Evolutionary conservation across 92 coral and sea anemone genomes (phyloP).

Genomic region (Zoanthus sansibaricus): DNA sequence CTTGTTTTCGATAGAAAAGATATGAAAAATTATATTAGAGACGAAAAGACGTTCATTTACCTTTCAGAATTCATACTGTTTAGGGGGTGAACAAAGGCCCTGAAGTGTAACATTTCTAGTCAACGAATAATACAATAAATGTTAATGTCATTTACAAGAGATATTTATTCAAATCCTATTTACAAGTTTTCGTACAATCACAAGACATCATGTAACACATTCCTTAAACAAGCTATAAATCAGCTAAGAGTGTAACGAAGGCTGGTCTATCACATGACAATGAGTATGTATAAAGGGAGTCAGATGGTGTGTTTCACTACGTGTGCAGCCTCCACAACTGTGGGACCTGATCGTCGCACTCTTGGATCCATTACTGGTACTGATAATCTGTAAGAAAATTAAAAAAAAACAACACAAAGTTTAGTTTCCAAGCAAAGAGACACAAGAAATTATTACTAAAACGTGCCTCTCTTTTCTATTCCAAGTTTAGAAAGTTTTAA

Average conservation of each 20-base stretch:
- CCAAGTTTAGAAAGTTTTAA: too few species aligned
- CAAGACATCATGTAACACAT: background rate
- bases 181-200: background rate
- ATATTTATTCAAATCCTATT: conserved; percentile 17
- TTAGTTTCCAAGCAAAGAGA: background rate
- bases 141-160: too few species aligned
- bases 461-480: background rate
- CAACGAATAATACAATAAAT: too few species aligned
- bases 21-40: too few species aligned
- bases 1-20: too few species aligned
- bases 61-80: too few species aligned
- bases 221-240: background rate
- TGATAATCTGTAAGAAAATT: conserved; percentile 73
- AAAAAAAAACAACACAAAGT: background rate
- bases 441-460: background rate
- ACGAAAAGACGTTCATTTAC: too few species aligned
- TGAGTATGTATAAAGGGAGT: background rate
- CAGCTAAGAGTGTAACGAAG: background rate
- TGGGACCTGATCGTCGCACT: conserved; percentile 91
- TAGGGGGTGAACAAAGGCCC: too few species aligned
- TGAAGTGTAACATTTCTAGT: too few species aligned
- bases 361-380: conserved; percentile 94
- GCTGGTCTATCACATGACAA: background rate
- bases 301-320: conserved; percentile 92
- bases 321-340: conserved; percentile 98